A percentile compares a stretch with the other conserved stretches of the same genome.
These are phyloP conservation scores for Agriotes lineatus DNA, from an alignment of 2,888 invertebrate genomes.

Conservation along the genomic window DNA sequence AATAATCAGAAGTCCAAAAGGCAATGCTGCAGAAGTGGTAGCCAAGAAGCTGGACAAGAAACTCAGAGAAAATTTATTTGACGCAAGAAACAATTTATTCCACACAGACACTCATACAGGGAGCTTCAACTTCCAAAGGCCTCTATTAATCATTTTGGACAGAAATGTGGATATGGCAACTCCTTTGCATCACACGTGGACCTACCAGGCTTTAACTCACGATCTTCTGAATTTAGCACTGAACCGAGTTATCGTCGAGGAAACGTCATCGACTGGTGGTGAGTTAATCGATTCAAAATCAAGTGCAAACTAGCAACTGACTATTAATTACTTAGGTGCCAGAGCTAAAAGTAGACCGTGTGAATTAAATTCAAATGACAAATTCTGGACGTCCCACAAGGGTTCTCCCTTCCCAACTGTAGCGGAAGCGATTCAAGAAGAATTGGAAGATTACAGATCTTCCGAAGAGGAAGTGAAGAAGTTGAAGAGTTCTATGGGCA, in stretches of 20 bases:
- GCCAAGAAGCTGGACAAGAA: slow-evolving; percentile 97
- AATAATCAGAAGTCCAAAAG: slow-evolving; percentile 92
- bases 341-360: slow-evolving; percentile 87
- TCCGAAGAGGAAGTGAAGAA: slow-evolving; percentile 98
- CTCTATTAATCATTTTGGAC: slow-evolving; percentile 92
- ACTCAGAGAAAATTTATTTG: slow-evolving; percentile 94
- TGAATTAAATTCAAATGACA: slow-evolving; percentile 90
- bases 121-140: slow-evolving; percentile 90
- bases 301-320: too few species aligned
- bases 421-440: slow-evolving; percentile 98
- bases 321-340: slow-evolving; percentile 70
- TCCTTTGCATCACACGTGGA: slow-evolving; percentile 99
- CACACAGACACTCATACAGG: slow-evolving; percentile 85
- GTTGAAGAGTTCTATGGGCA: slow-evolving; percentile 93
- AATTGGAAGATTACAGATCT: slow-evolving; percentile 89
- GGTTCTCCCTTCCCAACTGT: slow-evolving; percentile 95
- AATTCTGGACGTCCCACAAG: slow-evolving; percentile 94
- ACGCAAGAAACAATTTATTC: slow-evolving; percentile 96
- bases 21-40: slow-evolving; percentile 98
- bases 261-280: slow-evolving; percentile 60
- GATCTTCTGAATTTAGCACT: slow-evolving; percentile 94
- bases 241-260: slow-evolving; percentile 74
- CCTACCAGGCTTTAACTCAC: slow-evolving; percentile 97
- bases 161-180: slow-evolving; percentile 97
- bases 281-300: slow-evolving; percentile 1